phyloP scores from a whole-genome alignment of 2,113 vertebrate species.

The Accipiter virgatus region DNA sequence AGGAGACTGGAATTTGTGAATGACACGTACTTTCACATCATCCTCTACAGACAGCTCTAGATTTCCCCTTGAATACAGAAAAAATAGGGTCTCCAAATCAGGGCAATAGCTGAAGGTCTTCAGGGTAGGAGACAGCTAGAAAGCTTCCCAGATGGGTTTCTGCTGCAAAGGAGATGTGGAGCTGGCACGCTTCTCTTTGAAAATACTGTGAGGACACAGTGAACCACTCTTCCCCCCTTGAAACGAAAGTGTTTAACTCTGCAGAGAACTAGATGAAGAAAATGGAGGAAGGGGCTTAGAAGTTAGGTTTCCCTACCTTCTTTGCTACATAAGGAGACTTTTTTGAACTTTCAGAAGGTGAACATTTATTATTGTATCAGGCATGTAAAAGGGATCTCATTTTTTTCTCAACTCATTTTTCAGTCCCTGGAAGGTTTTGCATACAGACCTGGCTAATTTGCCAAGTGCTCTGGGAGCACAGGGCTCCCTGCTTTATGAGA shows the following conservation, averaged over 20 bases:
- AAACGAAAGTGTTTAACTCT: neutral
- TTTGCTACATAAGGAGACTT: neutral
- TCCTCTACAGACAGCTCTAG: neutral
- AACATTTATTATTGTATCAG: neutral
- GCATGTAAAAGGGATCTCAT: neutral
- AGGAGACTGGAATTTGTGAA: neutral
- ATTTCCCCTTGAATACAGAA: neutral
- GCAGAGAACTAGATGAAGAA: neutral
- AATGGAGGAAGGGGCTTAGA: neutral
- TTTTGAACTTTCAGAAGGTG: neutral
- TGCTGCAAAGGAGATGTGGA: neutral
- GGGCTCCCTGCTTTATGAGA: neutral
- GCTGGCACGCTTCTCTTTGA: neutral
- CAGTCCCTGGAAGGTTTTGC: neutral
- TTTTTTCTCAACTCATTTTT: neutral
- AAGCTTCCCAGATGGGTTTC: neutral
- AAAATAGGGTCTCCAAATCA: neutral
- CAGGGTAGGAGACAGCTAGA: neutral
- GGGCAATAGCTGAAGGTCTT: neutral
- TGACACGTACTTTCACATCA: neutral
- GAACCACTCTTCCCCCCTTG: fast-evolving
- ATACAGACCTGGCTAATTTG: neutral
- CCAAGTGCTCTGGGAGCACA: neutral
- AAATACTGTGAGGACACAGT: neutral
- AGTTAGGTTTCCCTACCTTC: neutral